These are phyloP conservation scores for Colius striatus DNA, from an alignment of 2,113 vertebrate genomes.

Conservation along the genomic window DNA sequence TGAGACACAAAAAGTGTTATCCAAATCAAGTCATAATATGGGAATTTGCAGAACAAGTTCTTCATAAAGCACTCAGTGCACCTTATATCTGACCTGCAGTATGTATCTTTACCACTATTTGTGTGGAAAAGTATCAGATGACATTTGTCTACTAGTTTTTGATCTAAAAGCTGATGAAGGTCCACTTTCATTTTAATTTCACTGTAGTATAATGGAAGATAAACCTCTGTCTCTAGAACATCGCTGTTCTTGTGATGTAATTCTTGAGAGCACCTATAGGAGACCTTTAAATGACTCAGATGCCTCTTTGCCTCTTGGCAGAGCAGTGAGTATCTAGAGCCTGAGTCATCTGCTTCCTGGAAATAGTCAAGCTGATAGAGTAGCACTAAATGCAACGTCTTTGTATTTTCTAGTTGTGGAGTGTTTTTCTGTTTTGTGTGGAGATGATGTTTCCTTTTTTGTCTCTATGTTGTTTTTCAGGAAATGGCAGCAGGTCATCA, in stretches of 20 bases:
- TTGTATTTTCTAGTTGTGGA: background rate
- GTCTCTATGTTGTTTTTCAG: background rate
- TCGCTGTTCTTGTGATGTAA: background rate
- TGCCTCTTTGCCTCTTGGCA: background rate
- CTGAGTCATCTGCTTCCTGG: background rate
- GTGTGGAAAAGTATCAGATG: background rate
- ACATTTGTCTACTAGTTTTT: background rate
- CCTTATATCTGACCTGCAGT: background rate
- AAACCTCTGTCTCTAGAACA: background rate
- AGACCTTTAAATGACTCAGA: background rate
- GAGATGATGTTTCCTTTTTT: background rate
- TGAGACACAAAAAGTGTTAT: constrained; percentile 1
- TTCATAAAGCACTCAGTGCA: background rate
- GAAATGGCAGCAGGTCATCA: background rate
- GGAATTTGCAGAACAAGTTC: constrained; percentile 39
- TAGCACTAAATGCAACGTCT: background rate
- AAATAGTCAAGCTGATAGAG: background rate
- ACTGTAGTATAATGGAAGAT: background rate
- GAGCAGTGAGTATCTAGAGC: background rate
- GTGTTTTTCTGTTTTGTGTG: background rate
- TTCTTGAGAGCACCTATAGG: background rate
- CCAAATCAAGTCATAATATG: background rate
- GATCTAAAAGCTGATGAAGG: background rate
- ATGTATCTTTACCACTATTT: background rate
- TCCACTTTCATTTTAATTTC: constrained; percentile 2